Conservation (phyloP, 2,113 vertebrate species). For the Sapajus apella region DNA sequence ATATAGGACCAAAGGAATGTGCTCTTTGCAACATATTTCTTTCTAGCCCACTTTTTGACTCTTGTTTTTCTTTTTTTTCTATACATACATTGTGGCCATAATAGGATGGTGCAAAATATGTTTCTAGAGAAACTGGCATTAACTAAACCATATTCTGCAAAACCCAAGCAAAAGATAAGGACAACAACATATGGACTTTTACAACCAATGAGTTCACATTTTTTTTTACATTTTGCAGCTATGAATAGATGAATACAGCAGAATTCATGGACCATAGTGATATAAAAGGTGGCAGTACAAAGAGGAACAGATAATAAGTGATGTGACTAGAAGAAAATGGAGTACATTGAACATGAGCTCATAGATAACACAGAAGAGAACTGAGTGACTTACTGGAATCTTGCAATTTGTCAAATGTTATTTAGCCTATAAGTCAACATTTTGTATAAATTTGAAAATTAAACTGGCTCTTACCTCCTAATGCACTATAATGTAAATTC, state of each 20-base stretch:
- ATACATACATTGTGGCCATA: background rate
- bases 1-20: background rate
- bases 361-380: background rate
- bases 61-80: background rate
- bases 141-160: background rate
- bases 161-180: slow-evolving; percentile 18
- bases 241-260: background rate
- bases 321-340: background rate
- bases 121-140: background rate
- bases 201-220: background rate
- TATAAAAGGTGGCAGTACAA: background rate
- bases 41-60: background rate
- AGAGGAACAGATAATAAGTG: background rate
- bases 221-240: background rate
- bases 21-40: background rate
- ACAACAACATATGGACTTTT: background rate
- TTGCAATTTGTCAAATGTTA: background rate
- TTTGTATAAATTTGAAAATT: background rate
- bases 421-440: background rate
- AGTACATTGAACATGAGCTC: background rate
- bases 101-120: background rate
- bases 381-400: background rate
- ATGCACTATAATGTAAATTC: background rate
- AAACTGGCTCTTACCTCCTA: background rate
- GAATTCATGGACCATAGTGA: background rate